These are phyloP conservation scores for Artibeus lituratus DNA, from an alignment of 2,797 vertebrate species.

Conservation along the genomic window DNA sequence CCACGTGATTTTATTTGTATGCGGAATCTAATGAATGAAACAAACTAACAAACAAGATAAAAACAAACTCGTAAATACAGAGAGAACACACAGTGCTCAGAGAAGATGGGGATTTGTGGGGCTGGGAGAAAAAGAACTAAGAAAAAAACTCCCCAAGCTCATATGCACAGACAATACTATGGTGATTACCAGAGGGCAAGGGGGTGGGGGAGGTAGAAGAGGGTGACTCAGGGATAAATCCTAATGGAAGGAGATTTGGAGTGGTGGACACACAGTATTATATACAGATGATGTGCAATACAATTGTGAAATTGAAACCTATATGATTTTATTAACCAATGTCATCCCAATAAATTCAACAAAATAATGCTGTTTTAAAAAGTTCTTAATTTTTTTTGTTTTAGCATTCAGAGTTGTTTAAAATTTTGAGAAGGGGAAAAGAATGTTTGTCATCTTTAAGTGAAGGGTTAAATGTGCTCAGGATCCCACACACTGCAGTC, in stretches of 20 bases:
- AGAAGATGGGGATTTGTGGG: not conserved
- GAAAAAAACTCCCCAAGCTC: not conserved
- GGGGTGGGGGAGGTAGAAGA: not conserved
- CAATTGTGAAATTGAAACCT: not conserved
- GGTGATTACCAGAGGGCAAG: not conserved
- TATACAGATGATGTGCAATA: not conserved
- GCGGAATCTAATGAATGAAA: not conserved
- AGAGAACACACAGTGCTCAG: not conserved
- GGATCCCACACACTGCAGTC: no score
- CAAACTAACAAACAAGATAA: not conserved
- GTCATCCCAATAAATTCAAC: not conserved
- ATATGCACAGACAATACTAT: not conserved
- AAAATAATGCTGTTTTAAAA: not conserved
- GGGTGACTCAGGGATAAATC: not conserved
- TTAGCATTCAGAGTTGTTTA: not conserved
- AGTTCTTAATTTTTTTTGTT: not conserved
- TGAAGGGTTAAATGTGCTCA: not conserved
- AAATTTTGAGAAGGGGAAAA: not conserved
- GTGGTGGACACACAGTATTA: not conserved
- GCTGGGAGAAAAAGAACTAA: not conserved
- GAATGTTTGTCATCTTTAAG: not conserved
- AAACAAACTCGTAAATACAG: not conserved
- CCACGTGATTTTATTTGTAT: not conserved
- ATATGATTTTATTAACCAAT: not conserved
- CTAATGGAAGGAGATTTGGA: not conserved